Evolutionary conservation across 2,113 vertebrate genomes (phyloP), one percentile per base, ranked within the genome.

Genomic region (Rousettus leschenaultii): DNA sequence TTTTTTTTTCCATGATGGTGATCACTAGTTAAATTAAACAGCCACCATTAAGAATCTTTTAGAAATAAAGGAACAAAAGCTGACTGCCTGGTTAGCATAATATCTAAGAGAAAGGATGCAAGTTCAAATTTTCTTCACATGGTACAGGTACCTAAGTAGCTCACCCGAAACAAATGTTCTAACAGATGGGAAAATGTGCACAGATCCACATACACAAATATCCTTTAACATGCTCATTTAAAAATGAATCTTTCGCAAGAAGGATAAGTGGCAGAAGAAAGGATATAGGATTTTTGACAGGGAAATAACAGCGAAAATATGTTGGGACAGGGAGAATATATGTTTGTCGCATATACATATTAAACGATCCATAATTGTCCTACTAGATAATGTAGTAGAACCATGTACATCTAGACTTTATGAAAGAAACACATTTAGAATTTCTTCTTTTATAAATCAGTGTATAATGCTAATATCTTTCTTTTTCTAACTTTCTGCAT

Each of bases 311-410:
- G 55, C 95, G 89, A 96, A 93, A 96, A 94, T 97, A 97, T 98
- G 94, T 97, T 97, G 96, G 91, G 68, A 96, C 90, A 97, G 97
- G 95, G 89, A 96, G 96, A 97, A 59, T 93, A 89, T 89, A 96
- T 98, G 75, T 61, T 95, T 97, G 82, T 93, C 96, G 59, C 65
- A 71, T 93, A 84, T 97, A 86, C n/a, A 57, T 79, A 66, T 89
- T 28, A 88, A 79, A 3, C 4, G 21, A 80, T 22, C 7, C 7
- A 7, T 51, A 55, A 0, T 33, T 53, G 14, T 21, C 40, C 4
- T n/a, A 3, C 21, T 51, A 1, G 33, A 3, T 63, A 51, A 55
- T 19, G 11, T 10, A 40, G 19, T 28, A 73, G 19, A 85, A 33
- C 6, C 16, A 30, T 3, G 11, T 0, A 19, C 59, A 53, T 92